Evolutionary conservation across 1,140 invertebrate species (phyloP), one percentile per base, ranked within the genome.

Genomic region (Sinella curviseta): DNA sequence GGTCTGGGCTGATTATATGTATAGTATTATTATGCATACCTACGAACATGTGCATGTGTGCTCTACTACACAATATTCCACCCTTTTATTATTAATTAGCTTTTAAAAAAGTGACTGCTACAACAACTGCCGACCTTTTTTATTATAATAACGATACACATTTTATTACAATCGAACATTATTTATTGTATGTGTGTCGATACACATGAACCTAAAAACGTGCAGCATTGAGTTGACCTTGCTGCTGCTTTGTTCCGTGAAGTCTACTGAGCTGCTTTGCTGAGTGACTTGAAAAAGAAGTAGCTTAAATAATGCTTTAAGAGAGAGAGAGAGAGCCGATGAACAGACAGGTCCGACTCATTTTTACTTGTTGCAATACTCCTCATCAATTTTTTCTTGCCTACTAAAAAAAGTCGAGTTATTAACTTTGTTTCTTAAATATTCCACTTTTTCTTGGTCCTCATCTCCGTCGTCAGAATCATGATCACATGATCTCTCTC

Each of bases 171-270:
- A 48, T 48, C 39, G 39, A 48, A 48, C 8, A 48, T 48, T 48
- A 48, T 48, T 48, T 48, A 48, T 48, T 48, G 57, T n/a, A 65
- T 65, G 57, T 65, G 26, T 65, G 57, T 65, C 57, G 16, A 48
- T 48, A n/a, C 57, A n/a, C 4, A 65, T 26, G 24, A 26, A 26
- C 8, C 8, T 26, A 26, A n/a, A n/a, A 26, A 65, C 57, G 57
- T 65, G 57, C 24, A 65, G 57, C 57, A 65, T 65, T 65, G 57
- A 65, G 16, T 8, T 65, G 57, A 65, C 57, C 57, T 65, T 65
- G 57, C 57, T 4, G 39, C 39, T 48, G 26, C 24, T 26, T 65
- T 65, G 57, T 65, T 65, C 57, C 57, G 57, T 65, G 57, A 65
- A 17, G 57, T 65, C 57, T 65, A 65, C 16, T 65, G 3, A 65